Evolutionary conservation across 2,797 vertebrate species (phyloP).

Genomic region (Premnoplex brunnescens): DNA sequence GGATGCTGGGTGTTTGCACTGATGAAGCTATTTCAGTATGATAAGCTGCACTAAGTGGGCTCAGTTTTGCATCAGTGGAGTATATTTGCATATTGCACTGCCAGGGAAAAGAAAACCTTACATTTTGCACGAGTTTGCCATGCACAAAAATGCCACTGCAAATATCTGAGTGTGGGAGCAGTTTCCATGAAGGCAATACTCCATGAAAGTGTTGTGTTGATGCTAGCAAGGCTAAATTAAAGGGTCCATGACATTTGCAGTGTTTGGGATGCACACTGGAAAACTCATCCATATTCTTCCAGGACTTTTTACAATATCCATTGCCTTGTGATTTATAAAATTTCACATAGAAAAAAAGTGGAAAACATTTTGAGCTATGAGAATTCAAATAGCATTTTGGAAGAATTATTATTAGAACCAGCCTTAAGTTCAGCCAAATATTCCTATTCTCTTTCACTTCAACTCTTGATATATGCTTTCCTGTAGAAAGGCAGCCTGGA

Average conservation of each 20-base stretch:
- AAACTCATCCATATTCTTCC: background rate
- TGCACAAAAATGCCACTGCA: background rate
- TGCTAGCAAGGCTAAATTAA: background rate
- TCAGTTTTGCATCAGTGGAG: slow-evolving; percentile 40
- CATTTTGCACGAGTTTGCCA: background rate
- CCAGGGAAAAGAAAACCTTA: slow-evolving; percentile 6
- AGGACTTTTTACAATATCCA: background rate
- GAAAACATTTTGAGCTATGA: background rate
- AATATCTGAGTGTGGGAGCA: background rate
- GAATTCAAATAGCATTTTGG: background rate
- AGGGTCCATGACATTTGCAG: background rate
- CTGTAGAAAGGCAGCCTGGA: background rate
- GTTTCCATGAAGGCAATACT: background rate
- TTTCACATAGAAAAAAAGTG: background rate
- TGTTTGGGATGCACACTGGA: background rate
- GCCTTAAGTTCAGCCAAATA: background rate
- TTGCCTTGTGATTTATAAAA: slow-evolving; percentile 3
- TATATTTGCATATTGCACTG: slow-evolving; percentile 29
- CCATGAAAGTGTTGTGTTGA: background rate
- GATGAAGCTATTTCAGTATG: slow-evolving; percentile 38
- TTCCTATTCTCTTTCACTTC: background rate
- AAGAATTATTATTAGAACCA: background rate
- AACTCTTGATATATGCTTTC: background rate
- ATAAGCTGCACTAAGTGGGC: slow-evolving; percentile 44
- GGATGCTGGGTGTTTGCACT: slow-evolving; percentile 40